Base-by-base conservation (phyloP, 1,140 invertebrate species). In the Bombus waltoni region DNA sequence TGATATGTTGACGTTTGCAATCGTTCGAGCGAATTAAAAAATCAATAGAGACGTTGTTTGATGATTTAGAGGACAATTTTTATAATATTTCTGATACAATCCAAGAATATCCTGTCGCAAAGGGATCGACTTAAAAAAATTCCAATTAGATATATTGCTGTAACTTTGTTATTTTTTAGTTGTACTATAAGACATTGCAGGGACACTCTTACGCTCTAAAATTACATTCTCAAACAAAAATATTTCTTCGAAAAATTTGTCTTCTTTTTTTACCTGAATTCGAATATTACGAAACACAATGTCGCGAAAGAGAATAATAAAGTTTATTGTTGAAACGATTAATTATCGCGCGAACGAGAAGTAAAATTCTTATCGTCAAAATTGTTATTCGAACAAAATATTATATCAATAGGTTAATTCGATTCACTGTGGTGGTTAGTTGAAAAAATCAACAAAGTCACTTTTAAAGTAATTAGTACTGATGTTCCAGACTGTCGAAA, bases 221-320 rank as follows among this genome's bases (percentile, higher is more conserved):
- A 8, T n/a, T n/a, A n/a, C 11, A n/a, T 13, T 11, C 2, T 62
- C 59, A 0, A 1, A 13, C 0, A n/a, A 5, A n/a, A n/a, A 13
- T 62, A 10, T 62, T 28, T 62, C 59, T n/a, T n/a, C 0, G 10
- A n/a, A 5, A 1, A 13, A 13, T n/a, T 10, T n/a, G 10, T 62
- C 11, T 28, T 11, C 3, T 10, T 11, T 1, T 5, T 62, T n/a
- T 22, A 0, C 1, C 59, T 62, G 10, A 11, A 4, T 62, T n/a
- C 62, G 13, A 62, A 62, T 5, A 2, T 32, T 32, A 6, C 3
- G 11, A 11, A 62, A 66, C n/a, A 8, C 6, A 38, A 38, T 3
- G 3, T 3, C 38, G 38, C 38, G 38, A 53, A 53, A 53, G 47
- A 53, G 6, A 5, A 53, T 53, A 22, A 53, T 53, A 53, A 22